These are phyloP conservation scores for Drosophila vallismaia DNA, from an alignment of 2,888 invertebrate genomes.

Conservation along the genomic window DNA sequence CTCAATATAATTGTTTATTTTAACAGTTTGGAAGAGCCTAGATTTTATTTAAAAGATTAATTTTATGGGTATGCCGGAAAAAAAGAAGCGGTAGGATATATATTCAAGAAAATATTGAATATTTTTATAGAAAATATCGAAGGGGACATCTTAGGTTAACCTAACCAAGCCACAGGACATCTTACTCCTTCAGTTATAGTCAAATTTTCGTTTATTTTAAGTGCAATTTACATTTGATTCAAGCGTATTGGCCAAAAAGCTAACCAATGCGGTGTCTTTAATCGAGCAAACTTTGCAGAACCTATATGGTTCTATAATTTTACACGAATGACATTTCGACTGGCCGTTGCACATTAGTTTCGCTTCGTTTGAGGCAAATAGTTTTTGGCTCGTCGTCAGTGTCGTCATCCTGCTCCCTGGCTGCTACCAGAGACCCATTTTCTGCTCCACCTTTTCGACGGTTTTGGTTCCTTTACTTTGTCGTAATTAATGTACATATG, in stretches of 20 bases:
- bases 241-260: conserved; percentile 15
- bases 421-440: conserved; percentile 8
- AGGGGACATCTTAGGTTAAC: no score
- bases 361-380: conserved; percentile 68
- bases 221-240: no score
- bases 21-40: neutral
- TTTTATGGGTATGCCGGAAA: neutral
- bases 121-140: no score
- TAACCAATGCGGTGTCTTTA: conserved; percentile 15
- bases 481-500: conserved; percentile 63
- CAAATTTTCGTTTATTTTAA: no score
- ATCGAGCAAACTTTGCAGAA: conserved; percentile 20
- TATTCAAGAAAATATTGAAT: no score
- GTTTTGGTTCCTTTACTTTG: conserved; percentile 48
- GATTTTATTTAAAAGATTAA: neutral
- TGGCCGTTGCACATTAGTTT: conserved; percentile 68
- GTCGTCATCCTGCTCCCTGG: conserved; percentile 38
- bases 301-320: conserved; percentile 10
- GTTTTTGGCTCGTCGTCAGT: conserved; percentile 50
- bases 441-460: conserved; percentile 20
- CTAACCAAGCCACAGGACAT: no score
- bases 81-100: no score
- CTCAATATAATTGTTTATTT: neutral
- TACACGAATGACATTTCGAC: conserved; percentile 47
- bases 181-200: no score